Evolutionary conservation across 2,113 vertebrate species (phyloP), one percentile per base, ranked within the genome.

Genomic region (Scortum barcoo): DNA sequence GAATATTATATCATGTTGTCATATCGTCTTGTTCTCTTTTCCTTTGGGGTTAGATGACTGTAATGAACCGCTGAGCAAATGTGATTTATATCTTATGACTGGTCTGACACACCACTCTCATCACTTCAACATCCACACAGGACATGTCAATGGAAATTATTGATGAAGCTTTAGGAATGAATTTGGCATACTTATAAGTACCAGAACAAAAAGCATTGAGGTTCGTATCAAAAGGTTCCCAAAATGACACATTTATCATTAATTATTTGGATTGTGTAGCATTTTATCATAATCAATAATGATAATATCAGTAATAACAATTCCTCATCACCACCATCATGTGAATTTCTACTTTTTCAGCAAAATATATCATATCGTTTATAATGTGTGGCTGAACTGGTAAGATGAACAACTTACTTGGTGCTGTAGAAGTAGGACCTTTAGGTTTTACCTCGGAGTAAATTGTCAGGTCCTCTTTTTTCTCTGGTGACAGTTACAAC

Each of bases 391-490:
- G 1, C 11, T 60, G 20, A 1, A 38, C 0, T 58, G 66, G 28
- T 57, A 1, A 58, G 33, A 46, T 46, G 1, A 14, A 40, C 12
- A n/a, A 46, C 72, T 73, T 40, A 81, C 77, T 20, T 20, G 20
- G 6, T 26, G 0, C 24, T 8, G 73, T 3, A 5, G 24, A 0
- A 7, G 36, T 11, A 53, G 42, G 0, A 0, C 0, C 68, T 54
- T 56, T 19, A 38, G 3, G 0, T 86, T 76, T 67, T 0, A 84
- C n/a, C 24, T 72, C 61, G 3, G 71, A 17, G 38, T 87, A 77
- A 84, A 82, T 2, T 0, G 77, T 22, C 0, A 2, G 0, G 1
- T 79, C 74, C 13, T 84, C 19, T 14, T 26, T 1, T n/a, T 0
- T 67, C 30, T 67, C 85, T 84, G 56, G 5, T 6, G 2, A 53